phyloP scores from a whole-genome alignment of 2,888 invertebrate species.

The Schizaphis graminum region DNA sequence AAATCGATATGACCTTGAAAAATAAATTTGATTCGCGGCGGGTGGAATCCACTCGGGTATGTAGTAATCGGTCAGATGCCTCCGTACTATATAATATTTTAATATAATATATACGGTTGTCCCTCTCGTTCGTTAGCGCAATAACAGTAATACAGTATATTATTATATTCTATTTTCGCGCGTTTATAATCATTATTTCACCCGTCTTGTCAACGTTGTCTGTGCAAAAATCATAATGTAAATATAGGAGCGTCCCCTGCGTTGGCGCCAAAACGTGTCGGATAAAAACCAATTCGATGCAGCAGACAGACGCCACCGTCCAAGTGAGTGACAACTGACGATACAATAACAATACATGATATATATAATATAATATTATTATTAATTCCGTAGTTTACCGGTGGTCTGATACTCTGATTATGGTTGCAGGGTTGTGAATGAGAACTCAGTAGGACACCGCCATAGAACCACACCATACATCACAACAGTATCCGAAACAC shows the following conservation, averaged over 20 bases:
- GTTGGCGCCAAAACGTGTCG: not conserved
- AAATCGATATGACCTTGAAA: constrained; percentile 28
- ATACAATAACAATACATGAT: not conserved
- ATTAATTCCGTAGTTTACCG: not conserved
- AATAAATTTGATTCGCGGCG: constrained; percentile 47
- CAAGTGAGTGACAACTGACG: not conserved
- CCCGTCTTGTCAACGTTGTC: not conserved
- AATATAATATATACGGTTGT: not conserved
- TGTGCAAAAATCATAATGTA: not conserved
- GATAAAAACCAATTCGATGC: not conserved
- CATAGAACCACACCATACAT: not conserved
- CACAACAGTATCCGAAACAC: not conserved
- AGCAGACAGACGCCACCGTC: not conserved
- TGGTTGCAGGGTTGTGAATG: not conserved
- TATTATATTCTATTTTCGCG: not conserved
- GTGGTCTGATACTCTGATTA: not conserved
- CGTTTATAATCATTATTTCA: not conserved
- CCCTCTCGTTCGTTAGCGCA: not conserved
- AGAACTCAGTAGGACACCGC: not conserved
- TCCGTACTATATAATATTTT: not conserved
- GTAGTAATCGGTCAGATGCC: not conserved
- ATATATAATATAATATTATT: not conserved
- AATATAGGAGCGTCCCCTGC: not conserved
- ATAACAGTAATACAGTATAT: not conserved
- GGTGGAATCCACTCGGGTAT: not conserved